Base-by-base conservation (phyloP, 2,888 invertebrate genomes). In the Parnassius mnemosyne region DNA sequence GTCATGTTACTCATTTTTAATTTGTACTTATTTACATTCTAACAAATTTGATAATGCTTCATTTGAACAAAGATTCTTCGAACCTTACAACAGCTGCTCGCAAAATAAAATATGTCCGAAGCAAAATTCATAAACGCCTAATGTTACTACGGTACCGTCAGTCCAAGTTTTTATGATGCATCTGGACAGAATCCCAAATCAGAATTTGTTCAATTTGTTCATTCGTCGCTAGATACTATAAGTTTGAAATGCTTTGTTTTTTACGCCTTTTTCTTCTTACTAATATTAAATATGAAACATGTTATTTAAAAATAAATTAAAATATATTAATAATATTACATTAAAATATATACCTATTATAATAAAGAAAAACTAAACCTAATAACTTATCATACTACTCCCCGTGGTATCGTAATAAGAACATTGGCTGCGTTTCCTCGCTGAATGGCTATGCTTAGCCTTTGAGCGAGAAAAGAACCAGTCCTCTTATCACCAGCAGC, bases 101-200 rank as follows among this genome's bases (percentile, higher is more conserved):
- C 63, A 66, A 66, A 69, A 68, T 71, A 71, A 61, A 71, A 63
- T 64, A 66, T 68, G 67, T 68, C 69, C 70, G 65, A 67, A 67
- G 69, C 69, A 62, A 73, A 74, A 74, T 74, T 75, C 72, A 72
- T 75, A 73, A 74, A 74, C 69, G 73, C 65, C 73, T 73, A 72
- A 71, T 72, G 71, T 71, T 67, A 70, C 65, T 59, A 61, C 60
- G 64, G 58, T 67, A 62, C 71, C 74, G 68, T 71, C 69, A 70
- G 71, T 71, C 71, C 69, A 68, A 67, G 69, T 71, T 73, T 74
- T 75, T 75, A 75, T 71, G 70, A 65, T 59, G 68, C 68, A 65
- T 65, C 69, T 69, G 72, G 70, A 69, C 72, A 68, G 73, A 74
- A 73, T 74, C 71, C 71, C 71, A 73, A 75, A 75, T 74, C 72